Evolutionary conservation across 1,140 invertebrate species (phyloP).

Genomic region (Frieseomelitta varia): DNA sequence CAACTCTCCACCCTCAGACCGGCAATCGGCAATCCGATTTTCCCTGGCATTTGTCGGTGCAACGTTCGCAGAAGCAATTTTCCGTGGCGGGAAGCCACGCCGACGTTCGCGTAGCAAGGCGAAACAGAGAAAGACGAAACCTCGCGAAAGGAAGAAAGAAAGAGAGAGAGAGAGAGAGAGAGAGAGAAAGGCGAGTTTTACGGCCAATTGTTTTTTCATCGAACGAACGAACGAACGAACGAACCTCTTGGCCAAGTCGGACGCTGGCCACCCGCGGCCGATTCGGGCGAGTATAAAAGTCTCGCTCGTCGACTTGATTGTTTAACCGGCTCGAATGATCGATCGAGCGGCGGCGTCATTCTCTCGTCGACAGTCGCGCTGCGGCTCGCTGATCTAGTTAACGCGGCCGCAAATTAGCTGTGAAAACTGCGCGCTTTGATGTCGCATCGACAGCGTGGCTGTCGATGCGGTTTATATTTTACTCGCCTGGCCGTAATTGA

Average conservation of each 20-base stretch:
- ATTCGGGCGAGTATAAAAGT: neutral
- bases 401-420: slow-evolving; percentile 19
- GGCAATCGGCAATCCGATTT: slow-evolving; percentile 60
- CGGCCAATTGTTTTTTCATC: slow-evolving; percentile 59
- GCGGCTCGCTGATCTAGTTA: neutral
- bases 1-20: slow-evolving; percentile 7
- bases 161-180: neutral
- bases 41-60: slow-evolving; percentile 18
- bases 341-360: neutral
- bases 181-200: slow-evolving; percentile 40
- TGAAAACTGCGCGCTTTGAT: slow-evolving; percentile 22
- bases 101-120: neutral
- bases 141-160: too few species aligned
- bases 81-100: slow-evolving; percentile 13
- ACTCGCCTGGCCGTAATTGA: neutral
- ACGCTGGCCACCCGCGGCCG: neutral
- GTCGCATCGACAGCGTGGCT: neutral
- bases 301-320: neutral
- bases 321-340: neutral
- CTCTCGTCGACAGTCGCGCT: neutral
- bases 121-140: neutral
- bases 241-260: slow-evolving; percentile 10
- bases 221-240: neutral
- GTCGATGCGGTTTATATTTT: slow-evolving; percentile 6
- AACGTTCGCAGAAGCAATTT: slow-evolving; percentile 49